phyloP scores from a whole-genome alignment of 1,140 invertebrate species.

The Dendroctonus ponderosae region DNA sequence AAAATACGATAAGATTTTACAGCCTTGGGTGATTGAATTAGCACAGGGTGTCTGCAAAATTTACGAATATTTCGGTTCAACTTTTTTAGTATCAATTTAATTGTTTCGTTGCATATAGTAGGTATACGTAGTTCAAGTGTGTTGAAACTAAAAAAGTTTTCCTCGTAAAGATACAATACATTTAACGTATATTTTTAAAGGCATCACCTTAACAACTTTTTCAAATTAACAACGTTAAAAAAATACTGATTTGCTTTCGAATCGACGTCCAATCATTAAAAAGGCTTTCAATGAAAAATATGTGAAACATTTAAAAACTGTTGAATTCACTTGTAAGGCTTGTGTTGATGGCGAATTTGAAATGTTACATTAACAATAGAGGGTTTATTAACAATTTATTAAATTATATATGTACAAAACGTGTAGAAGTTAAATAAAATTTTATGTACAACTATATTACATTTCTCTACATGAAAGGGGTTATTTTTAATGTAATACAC shows the following conservation, averaged over 20 bases:
- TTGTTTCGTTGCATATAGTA: too few species aligned
- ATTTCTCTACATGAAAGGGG: conserved; percentile 15
- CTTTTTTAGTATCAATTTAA: too few species aligned
- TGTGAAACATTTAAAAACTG: neutral
- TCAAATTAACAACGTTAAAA: too few species aligned
- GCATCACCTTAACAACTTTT: too few species aligned
- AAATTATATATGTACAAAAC: conserved; percentile 34
- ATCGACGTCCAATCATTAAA: too few species aligned
- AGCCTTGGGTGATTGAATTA: conserved; percentile 42
- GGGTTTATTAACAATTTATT: conserved; percentile 27
- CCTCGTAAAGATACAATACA: too few species aligned
- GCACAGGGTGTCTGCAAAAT: conserved; percentile 2
- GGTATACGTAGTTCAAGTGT: too few species aligned
- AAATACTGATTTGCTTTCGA: too few species aligned
- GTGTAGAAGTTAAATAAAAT: conserved; percentile 27
- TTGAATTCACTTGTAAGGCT: neutral
- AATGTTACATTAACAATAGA: conserved; percentile 27
- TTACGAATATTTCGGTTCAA: neutral
- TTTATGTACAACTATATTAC: conserved; percentile 27
- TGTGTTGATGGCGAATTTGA: conserved; percentile 4
- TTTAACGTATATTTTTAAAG: too few species aligned
- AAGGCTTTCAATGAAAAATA: too few species aligned
- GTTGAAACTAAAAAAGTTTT: too few species aligned
- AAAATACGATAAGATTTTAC: conserved; percentile 43
- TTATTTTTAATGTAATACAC: conserved; percentile 24